phyloP scores from a whole-genome alignment of 2,113 vertebrate genomes.

The Mormyrus lacerda region DNA sequence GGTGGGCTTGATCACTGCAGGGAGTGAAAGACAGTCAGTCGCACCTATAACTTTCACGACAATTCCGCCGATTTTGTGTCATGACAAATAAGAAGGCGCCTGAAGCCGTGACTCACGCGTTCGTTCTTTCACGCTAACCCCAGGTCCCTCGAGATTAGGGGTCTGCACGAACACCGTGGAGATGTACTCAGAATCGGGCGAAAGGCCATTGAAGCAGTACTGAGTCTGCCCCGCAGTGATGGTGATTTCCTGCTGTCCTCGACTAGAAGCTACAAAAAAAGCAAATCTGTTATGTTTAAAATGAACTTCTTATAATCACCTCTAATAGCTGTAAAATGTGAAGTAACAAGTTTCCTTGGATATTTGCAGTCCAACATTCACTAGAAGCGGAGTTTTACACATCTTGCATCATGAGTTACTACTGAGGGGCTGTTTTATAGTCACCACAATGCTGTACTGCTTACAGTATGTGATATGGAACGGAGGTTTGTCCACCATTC shows the following conservation, averaged over 20 bases:
- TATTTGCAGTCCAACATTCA: background rate
- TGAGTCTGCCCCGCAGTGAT: slow-evolving; percentile 79
- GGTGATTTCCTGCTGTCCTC: slow-evolving; percentile 86
- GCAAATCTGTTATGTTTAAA: background rate
- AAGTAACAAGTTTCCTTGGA: background rate
- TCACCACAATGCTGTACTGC: background rate
- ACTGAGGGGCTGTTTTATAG: background rate
- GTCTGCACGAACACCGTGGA: slow-evolving; percentile 87
- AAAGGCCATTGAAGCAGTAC: slow-evolving; percentile 85
- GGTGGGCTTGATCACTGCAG: slow-evolving; percentile 81
- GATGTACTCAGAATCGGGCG: slow-evolving; percentile 74
- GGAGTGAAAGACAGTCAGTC: slow-evolving; percentile 7
- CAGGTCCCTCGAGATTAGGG: slow-evolving; percentile 88
- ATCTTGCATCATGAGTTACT: background rate
- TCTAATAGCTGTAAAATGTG: background rate
- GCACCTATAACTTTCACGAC: background rate
- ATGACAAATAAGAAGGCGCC: background rate
- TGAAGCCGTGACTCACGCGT: slow-evolving; percentile 64
- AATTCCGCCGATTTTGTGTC: too few species aligned
- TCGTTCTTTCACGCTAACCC: slow-evolving; percentile 68
- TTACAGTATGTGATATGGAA: background rate
- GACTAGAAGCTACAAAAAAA: slow-evolving; percentile 47
- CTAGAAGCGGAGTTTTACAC: background rate
- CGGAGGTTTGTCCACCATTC: background rate
- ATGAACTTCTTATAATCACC: background rate